A percentile compares a stretch with the other conserved stretches of the same genome.
Evolutionary conservation across 2,797 vertebrate species (phyloP).

Genomic region (Platyrinchus mystaceus): DNA sequence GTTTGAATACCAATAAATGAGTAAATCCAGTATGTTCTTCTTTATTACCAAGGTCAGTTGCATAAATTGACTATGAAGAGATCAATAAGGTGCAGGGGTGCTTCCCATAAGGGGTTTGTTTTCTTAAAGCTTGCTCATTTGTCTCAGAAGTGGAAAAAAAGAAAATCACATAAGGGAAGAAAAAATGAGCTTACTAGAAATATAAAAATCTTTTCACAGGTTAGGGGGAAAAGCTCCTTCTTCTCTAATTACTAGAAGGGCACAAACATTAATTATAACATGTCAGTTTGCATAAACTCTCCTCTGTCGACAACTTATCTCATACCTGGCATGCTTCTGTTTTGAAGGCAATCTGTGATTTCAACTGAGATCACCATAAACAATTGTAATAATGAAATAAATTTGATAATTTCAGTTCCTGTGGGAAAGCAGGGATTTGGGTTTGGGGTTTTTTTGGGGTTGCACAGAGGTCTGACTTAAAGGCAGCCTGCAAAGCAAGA

Average conservation of each 20-base stretch:
- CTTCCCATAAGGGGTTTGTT: neutral
- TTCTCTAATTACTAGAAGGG: neutral
- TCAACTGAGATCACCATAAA: neutral
- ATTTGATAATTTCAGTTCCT: neutral
- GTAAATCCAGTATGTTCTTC: neutral
- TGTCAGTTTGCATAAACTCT: neutral
- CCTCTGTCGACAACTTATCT: neutral
- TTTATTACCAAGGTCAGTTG: neutral
- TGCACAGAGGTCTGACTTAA: neutral
- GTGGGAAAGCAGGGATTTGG: neutral
- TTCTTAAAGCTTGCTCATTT: neutral
- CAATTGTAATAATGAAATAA: neutral
- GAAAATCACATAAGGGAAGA: neutral
- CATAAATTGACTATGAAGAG: neutral
- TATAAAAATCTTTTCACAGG: neutral
- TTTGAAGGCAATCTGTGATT: neutral
- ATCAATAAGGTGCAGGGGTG: neutral
- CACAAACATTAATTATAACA: neutral
- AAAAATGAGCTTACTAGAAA: neutral
- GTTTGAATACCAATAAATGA: neutral
- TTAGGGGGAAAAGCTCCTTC: neutral
- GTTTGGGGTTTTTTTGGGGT: neutral
- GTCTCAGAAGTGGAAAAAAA: neutral
- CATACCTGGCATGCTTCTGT: neutral
- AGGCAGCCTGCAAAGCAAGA: neutral